A percentile compares a stretch with the other conserved stretches of the same genome.
phyloP scores from a whole-genome alignment of 1,140 invertebrate genomes.

The Aporrectodea caliginosa region DNA sequence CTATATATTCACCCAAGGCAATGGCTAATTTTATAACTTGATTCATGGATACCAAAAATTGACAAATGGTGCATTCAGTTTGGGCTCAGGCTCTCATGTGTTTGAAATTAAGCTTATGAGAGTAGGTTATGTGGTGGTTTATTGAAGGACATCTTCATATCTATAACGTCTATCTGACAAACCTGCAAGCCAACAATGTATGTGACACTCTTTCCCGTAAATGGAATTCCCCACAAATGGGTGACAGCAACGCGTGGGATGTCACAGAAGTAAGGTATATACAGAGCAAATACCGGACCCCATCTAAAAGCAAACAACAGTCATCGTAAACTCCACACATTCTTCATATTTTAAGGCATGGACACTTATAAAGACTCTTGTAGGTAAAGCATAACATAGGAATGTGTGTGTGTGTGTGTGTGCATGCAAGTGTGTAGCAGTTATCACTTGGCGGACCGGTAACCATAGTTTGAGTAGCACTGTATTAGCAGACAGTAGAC shows the following conservation, averaged over 20 bases:
- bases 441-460: no score
- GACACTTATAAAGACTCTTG: no score
- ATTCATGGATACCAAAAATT: no score
- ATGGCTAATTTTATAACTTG: no score
- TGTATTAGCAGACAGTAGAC: no score
- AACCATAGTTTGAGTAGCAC: no score
- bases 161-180: slow-evolving; percentile 2
- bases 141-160: slow-evolving; percentile 8
- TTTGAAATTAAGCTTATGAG: not conserved
- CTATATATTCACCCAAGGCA: no score
- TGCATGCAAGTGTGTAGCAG: not conserved
- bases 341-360: no score
- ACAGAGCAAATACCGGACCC: slow-evolving; percentile 45
- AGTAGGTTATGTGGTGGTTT: not conserved
- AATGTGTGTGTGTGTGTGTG: no score
- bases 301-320: no score
- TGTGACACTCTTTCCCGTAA: slow-evolving; percentile 61
- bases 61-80: not conserved
- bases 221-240: slow-evolving; percentile 58
- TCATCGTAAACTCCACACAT: no score
- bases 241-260: slow-evolving; percentile 59
- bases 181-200: slow-evolving; percentile 61
- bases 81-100: not conserved
- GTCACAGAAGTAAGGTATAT: slow-evolving; percentile 57
- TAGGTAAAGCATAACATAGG: no score